Conservation (phyloP, 2,888 invertebrate genomes). For the Chaetoderma sp. region DNA sequence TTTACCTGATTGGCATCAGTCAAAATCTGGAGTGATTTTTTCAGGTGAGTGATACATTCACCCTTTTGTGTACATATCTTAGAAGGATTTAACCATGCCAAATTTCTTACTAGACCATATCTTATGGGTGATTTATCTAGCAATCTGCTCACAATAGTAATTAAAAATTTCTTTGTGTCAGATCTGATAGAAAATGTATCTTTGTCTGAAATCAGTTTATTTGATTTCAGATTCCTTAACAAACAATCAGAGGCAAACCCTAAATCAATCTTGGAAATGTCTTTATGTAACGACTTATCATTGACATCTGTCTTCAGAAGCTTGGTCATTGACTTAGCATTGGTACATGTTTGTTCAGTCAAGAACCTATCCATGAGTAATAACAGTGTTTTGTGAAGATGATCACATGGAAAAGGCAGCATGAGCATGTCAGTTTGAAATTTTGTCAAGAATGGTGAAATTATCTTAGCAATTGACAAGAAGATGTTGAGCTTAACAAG, state of each 20-base stretch:
- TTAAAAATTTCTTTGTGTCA: slow-evolving; percentile 3
- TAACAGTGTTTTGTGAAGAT: not conserved
- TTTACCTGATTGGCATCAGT: not conserved
- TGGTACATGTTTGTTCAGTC: not conserved
- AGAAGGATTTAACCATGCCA: slow-evolving; percentile 5
- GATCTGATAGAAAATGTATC: not conserved
- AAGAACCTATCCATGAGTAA: slow-evolving; percentile 1
- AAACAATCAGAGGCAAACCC: not conserved
- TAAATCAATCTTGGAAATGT: not conserved
- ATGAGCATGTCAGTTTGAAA: slow-evolving; percentile 10
- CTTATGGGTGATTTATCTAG: slow-evolving; percentile 16
- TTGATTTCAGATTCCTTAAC: not conserved
- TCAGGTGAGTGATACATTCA: not conserved
- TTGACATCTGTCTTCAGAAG: too few relatives aligned
- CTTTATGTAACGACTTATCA: not conserved
- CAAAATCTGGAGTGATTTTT: slow-evolving; percentile 6
- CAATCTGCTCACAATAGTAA: slow-evolving; percentile 6
- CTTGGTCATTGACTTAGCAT: too few relatives aligned
- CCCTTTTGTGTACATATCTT: not conserved
- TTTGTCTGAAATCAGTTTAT: not conserved
- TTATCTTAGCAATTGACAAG: not conserved
- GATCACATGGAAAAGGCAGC: not conserved
- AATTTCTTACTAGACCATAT: slow-evolving; percentile 18
- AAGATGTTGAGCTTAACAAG: slow-evolving; percentile 1
- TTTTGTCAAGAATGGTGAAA: slow-evolving; percentile 4